These are phyloP conservation scores for Rhopilema esculentum DNA, from an alignment of 30 jellyfish, hydroid and myxozoan genomes.

Conservation along the genomic window DNA sequence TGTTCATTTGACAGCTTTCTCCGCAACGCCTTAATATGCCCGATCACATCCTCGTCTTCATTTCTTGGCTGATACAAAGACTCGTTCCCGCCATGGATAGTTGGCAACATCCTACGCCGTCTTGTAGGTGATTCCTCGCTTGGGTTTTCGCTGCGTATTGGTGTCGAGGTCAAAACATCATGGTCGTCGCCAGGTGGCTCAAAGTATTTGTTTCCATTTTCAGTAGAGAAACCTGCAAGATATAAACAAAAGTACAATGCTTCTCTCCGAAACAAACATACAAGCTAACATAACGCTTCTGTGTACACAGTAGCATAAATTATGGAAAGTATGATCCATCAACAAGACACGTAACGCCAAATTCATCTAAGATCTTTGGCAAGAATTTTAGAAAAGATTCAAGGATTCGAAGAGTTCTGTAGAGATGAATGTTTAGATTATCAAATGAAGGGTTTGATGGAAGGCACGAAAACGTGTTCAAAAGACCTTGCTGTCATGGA, in stretches of 20 bases:
- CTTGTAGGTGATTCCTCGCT: constrained; percentile 25
- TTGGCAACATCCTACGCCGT: constrained; percentile 61
- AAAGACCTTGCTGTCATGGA: too few species aligned
- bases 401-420: too few species aligned
- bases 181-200: neutral
- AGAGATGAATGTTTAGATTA: too few species aligned
- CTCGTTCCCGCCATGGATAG: constrained; percentile 58
- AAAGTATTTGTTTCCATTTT: neutral
- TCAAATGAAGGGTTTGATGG: too few species aligned
- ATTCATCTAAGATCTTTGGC: neutral
- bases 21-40: constrained; percentile 37
- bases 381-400: neutral
- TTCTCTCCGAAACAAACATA: too few species aligned
- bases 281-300: too few species aligned
- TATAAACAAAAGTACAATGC: too few species aligned
- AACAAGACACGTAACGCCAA: too few species aligned
- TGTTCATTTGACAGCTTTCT: constrained; percentile 30
- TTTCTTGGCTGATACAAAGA: neutral
- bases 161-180: constrained; percentile 30
- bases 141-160: constrained; percentile 3
- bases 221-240: neutral
- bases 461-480: too few species aligned
- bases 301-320: too few species aligned
- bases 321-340: too few species aligned
- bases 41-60: constrained; percentile 48